phyloP scores from a whole-genome alignment of 2,888 invertebrate genomes.

The Acrobasis suavella region DNA sequence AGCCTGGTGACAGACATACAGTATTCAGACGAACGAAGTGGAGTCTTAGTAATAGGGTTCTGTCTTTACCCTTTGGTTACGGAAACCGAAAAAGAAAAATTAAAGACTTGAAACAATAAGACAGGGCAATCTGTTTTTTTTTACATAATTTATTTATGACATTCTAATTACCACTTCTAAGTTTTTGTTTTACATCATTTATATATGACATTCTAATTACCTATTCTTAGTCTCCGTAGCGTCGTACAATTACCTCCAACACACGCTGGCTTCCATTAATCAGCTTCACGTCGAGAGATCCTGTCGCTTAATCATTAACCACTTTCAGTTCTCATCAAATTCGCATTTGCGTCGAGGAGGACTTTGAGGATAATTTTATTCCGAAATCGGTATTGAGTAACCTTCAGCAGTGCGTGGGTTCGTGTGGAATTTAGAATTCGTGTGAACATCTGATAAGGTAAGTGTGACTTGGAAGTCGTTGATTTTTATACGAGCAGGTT shows the following conservation, averaged over 20 bases:
- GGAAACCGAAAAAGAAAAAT: too few species aligned
- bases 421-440: neutral
- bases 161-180: neutral
- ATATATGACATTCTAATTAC: too few species aligned
- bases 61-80: too few species aligned
- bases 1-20: too few species aligned
- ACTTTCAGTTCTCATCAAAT: slow-evolving; percentile 20
- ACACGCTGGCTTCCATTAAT: neutral
- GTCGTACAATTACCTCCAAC: neutral
- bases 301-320: slow-evolving; percentile 12
- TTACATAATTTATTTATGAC: too few species aligned
- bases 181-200: neutral
- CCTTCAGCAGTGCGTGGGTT: neutral
- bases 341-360: slow-evolving; percentile 12
- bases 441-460: slow-evolving; percentile 10
- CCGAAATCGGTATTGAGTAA: slow-evolving; percentile 8
- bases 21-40: too few species aligned
- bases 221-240: neutral
- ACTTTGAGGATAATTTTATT: slow-evolving; percentile 12
- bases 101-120: too few species aligned
- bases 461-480: neutral
- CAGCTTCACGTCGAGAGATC: neutral
- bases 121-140: too few species aligned
- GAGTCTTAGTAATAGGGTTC: too few species aligned
- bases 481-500: neutral